Conservation (phyloP, 2,888 invertebrate species). For the Erebia epiphron region DNA sequence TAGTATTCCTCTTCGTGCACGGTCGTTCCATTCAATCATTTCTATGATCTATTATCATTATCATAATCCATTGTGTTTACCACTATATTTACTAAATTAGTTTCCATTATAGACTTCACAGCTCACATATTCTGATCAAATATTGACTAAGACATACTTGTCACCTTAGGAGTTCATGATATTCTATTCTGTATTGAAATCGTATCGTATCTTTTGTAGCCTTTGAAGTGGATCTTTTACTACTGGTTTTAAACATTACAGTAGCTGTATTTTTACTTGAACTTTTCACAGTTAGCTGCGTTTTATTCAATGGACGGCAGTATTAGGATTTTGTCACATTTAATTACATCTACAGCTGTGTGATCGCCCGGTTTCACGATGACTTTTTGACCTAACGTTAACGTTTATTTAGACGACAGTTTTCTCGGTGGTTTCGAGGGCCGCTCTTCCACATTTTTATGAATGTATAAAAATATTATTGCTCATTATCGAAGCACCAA, state of each 20-base stretch:
- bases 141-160: too few relatives aligned
- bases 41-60: too few relatives aligned
- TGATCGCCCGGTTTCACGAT: constrained; percentile 49
- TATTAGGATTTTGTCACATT: neutral
- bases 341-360: constrained; percentile 28
- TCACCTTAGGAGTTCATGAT: too few relatives aligned
- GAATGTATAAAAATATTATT: constrained; percentile 84
- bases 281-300: neutral
- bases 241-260: too few relatives aligned
- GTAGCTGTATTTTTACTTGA: neutral
- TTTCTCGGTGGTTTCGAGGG: constrained; percentile 52
- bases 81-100: neutral
- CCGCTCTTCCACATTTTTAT: constrained; percentile 65
- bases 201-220: too few relatives aligned
- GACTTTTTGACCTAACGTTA: constrained; percentile 71
- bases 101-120: neutral
- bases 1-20: too few relatives aligned
- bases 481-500: constrained; percentile 81
- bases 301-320: neutral
- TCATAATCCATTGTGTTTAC: neutral
- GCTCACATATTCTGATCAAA: too few relatives aligned
- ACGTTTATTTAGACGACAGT: constrained; percentile 13
- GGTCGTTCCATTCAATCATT: neutral
- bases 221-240: too few relatives aligned
- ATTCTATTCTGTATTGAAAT: too few relatives aligned